phyloP scores from a whole-genome alignment of 2,797 vertebrate genomes.

The Circus cinereus region DNA sequence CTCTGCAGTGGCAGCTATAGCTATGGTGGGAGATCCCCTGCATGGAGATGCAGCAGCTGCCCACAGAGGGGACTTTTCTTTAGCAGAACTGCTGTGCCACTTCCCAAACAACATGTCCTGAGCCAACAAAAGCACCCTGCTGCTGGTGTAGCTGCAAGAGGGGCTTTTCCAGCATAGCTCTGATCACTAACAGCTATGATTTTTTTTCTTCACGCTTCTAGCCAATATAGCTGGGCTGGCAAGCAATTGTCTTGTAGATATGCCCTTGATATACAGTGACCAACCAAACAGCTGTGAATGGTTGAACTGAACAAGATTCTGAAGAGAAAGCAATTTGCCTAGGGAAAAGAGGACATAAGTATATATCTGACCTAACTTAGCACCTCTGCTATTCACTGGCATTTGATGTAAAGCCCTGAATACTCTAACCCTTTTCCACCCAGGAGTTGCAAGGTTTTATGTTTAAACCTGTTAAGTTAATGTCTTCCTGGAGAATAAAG shows the following conservation, averaged over 20 bases:
- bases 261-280: neutral
- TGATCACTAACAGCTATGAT: neutral
- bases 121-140: neutral
- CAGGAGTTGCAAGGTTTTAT: neutral
- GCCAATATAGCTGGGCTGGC: neutral
- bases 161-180: neutral
- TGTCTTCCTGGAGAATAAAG: neutral
- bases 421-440: neutral
- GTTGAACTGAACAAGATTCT: neutral
- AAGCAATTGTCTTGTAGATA: neutral
- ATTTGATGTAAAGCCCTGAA: neutral
- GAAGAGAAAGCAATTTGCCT: neutral
- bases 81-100: rapidly evolving
- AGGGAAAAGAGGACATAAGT: neutral
- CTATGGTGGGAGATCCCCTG: neutral
- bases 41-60: neutral
- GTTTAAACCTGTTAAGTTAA: neutral
- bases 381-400: neutral
- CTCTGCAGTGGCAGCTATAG: neutral
- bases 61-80: neutral
- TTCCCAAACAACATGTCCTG: neutral
- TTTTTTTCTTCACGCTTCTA: neutral
- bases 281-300: neutral
- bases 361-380: neutral
- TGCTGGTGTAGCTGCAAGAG: neutral